Base-by-base conservation (phyloP, 2,888 invertebrate genomes). In the Diarsia rubi region DNA sequence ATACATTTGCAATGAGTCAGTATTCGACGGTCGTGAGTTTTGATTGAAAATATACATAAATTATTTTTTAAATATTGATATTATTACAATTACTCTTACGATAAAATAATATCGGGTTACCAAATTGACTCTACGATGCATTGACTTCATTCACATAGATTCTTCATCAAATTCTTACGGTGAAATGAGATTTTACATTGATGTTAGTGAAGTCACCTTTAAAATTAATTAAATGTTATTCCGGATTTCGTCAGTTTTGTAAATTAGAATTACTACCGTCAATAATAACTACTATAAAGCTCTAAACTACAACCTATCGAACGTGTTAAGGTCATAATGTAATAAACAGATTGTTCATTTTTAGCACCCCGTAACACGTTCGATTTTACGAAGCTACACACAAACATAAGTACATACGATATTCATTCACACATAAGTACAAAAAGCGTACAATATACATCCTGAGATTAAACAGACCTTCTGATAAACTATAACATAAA, bases 351-450 rank as follows among this genome's bases (percentile, higher is more conserved):
- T 62, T 63, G 65, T 72, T 66, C 59, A 78, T 75, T 75, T 84
- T 44, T 37, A 27, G 63, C 64, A 78, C 71, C 64, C 75, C 83
- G 75, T 69, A 62, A 42, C 65, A 73, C 75, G 79, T 81, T 75
- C 78, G 78, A 78, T 66, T 79, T 72, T 49, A 77, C 70, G 65
- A 79, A 81, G 63, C 83, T 88, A 87, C 84, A 89, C 85, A 85
- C 85, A 79, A 86, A 88, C 79, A 82, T 66, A 81, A 89, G 88
- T 89, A 90, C 89, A 89, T 88, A 88, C 82, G 67, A 86, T 81
- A 89, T 76, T 82, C 88, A 90, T 78, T 75, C 93, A 91, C 93
- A 92, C 90, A 91, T 94, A 95, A 95, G 94, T 95, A 95, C 94
- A 93, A 93, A 92, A 92, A 93, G 83, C 82, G 85, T 86, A 93